Evolutionary conservation across 2,113 vertebrate genomes (phyloP).

Genomic region (Eurystomus gularis): DNA sequence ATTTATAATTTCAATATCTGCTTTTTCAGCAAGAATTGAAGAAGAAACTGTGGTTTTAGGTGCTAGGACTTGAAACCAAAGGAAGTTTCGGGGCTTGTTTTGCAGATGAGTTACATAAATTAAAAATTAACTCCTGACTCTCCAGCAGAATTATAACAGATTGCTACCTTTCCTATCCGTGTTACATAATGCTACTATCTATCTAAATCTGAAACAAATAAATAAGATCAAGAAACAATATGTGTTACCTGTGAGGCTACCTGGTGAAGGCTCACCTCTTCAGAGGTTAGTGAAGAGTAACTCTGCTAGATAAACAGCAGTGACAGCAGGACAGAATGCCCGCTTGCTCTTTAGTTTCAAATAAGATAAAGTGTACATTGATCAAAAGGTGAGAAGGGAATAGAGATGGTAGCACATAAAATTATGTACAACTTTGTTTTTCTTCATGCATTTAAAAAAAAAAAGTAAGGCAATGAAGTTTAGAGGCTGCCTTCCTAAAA

Average conservation of each 20-base stretch:
- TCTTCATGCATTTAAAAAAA: neutral
- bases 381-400: neutral
- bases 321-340: neutral
- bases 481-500: neutral
- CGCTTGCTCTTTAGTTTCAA: neutral
- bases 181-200: neutral
- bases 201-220: neutral
- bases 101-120: neutral
- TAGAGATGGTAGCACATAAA: neutral
- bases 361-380: neutral
- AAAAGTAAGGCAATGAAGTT: neutral
- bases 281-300: neutral
- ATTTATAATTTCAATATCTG: neutral
- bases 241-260: neutral
- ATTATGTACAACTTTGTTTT: neutral
- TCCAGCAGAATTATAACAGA: neutral
- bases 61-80: neutral
- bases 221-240: neutral
- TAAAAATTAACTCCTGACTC: neutral
- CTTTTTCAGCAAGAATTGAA: neutral
- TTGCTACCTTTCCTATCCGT: neutral
- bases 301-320: neutral
- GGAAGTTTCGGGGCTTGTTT: neutral
- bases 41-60: neutral
- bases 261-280: neutral